These are phyloP conservation scores for Capromys pilorides DNA, from an alignment of 2,797 vertebrate genomes.

Conservation along the genomic window DNA sequence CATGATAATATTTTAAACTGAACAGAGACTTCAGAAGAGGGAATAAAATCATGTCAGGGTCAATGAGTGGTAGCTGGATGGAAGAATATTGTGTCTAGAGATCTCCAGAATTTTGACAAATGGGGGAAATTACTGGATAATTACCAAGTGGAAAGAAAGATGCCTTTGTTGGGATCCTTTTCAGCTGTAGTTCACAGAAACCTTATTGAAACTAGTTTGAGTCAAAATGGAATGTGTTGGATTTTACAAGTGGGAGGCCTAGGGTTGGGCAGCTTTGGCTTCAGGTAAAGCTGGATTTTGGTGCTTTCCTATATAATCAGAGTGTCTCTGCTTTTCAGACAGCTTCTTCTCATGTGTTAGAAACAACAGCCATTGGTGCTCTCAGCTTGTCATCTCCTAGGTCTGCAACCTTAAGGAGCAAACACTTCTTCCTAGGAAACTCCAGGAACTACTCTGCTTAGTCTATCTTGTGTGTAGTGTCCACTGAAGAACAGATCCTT, in stretches of 20 bases:
- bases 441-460: background rate
- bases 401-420: background rate
- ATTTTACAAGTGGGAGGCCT: background rate
- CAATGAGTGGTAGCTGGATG: background rate
- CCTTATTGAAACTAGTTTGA: background rate
- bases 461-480: background rate
- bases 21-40: background rate
- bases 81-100: background rate
- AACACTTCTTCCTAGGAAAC: background rate
- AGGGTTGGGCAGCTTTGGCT: background rate
- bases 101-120: slow-evolving; percentile 21
- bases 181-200: slow-evolving; percentile 37
- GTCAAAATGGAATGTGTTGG: background rate
- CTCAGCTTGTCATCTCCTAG: background rate
- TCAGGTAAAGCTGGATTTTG: background rate
- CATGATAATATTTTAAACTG: slow-evolving; percentile 9
- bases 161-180: background rate
- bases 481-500: background rate
- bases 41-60: background rate
- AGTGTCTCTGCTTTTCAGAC: background rate
- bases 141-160: background rate
- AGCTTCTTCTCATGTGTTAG: background rate
- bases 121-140: background rate
- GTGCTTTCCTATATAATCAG: background rate
- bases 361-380: background rate